These are phyloP conservation scores for Crocuta crocuta DNA, from an alignment of 2,113 vertebrate species.

Conservation along the genomic window DNA sequence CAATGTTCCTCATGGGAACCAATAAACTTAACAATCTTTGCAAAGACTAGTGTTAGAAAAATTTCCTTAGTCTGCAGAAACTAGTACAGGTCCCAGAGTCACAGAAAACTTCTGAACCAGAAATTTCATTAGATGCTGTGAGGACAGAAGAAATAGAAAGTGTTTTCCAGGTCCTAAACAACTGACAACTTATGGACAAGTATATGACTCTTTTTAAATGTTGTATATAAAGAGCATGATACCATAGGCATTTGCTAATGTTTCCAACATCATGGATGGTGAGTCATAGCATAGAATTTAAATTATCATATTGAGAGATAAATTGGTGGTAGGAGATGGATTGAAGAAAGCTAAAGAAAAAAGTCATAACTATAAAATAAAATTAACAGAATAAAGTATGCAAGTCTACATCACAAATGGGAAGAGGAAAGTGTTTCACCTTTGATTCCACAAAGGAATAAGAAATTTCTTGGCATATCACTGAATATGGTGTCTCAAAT, in stretches of 20 bases:
- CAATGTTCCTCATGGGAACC: neutral
- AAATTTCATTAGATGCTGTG: neutral
- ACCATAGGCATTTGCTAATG: neutral
- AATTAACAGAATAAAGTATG: neutral
- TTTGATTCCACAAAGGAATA: constrained; percentile 22
- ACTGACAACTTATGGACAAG: neutral
- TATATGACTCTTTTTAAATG: neutral
- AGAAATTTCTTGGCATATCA: neutral
- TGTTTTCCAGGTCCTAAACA: neutral
- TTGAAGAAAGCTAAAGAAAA: constrained; percentile 28
- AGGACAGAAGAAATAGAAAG: neutral
- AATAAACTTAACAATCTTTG: neutral
- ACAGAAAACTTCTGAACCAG: constrained; percentile 37
- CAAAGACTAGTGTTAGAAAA: neutral
- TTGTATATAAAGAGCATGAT: neutral
- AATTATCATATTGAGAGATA: constrained; percentile 4
- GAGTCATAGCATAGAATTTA: constrained; percentile 31
- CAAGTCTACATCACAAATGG: constrained; percentile 10
- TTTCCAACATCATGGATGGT: neutral
- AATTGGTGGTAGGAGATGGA: neutral
- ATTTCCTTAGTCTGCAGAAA: neutral
- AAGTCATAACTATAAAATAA: neutral
- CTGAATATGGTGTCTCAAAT: neutral
- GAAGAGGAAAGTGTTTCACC: constrained; percentile 24
- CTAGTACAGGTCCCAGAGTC: neutral